Base-by-base conservation (phyloP, 2,888 invertebrate genomes). In the Volucella bombylans region DNA sequence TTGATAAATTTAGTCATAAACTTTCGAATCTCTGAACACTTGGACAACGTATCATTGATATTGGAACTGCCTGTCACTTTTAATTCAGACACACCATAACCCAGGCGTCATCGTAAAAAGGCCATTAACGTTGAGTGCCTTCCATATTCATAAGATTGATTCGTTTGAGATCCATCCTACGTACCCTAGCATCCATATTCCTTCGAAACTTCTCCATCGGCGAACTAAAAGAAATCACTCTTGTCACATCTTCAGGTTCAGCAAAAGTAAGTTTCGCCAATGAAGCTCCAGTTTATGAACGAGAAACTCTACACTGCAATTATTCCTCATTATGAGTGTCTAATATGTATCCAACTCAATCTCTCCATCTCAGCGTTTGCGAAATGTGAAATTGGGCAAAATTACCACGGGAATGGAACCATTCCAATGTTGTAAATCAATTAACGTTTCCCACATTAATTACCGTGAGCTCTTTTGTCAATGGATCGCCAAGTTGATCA, bases 371-470 rank as follows among this genome's bases (percentile, higher is more conserved):
- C 3, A 12, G 39, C 31, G 1, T 38, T 18, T 11, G 54, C 39
- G 14, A 55, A 69, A 59, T 71, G 59, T 14, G 65, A 74, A 74
- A 74, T 50, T 74, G 55, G 41, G 41, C 45, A 62, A 47, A 54
- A 57, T 57, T n/a, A 10, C 15, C 15, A 10, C 45, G 3, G 8
- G 47, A 45, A 45, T 15, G 62, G 45, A 15, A 38, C 38, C 18
- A 47, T 38, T 54, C 47, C 31, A 52, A 23, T n/a, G 54, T n/a
- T 31, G 45, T 47, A 64, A 54, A 55, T 73, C 72, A 45, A 55
- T 64, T 73, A 54, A 62, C 47, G 45, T 39, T 76, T 76, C 76
- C 52, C 68, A 76, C 76, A 68, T 52, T 68, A 61, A 68, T 76
- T 76, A 67, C n/a, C 39, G 39, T 23, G 61, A 2, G 18, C 10